These are phyloP conservation scores for Odontothrips loti DNA, from an alignment of 2,888 invertebrate species.

Conservation along the genomic window DNA sequence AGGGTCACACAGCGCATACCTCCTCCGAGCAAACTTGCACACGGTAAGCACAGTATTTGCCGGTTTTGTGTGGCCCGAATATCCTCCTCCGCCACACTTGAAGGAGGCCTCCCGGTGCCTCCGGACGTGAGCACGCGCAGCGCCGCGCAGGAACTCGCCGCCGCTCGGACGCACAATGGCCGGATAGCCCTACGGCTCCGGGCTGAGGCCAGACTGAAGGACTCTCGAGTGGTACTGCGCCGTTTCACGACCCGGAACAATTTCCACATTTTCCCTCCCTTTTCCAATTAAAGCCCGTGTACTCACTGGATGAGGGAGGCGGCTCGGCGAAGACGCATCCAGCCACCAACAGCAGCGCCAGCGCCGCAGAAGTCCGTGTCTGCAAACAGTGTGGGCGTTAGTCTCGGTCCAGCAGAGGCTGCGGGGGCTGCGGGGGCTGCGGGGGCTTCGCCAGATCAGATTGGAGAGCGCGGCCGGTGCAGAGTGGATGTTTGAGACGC, in stretches of 20 bases:
- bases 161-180: conserved; percentile 1
- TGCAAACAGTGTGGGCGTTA: background rate
- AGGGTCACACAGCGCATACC: too few species aligned
- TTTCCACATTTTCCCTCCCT: background rate
- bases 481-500: background rate
- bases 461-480: too few species aligned
- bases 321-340: background rate
- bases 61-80: too few species aligned
- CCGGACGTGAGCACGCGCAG: background rate
- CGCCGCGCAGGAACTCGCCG: too few species aligned
- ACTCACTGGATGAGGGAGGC: conserved; percentile 1
- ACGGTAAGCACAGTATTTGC: too few species aligned
- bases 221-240: too few species aligned
- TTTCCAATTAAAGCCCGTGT: background rate
- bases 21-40: too few species aligned
- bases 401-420: background rate
- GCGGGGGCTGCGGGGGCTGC: too few species aligned
- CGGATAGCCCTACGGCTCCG: background rate
- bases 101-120: too few species aligned
- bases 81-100: too few species aligned
- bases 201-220: too few species aligned
- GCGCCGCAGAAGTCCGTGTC: background rate
- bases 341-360: background rate
- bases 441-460: too few species aligned
- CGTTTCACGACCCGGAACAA: background rate